A percentile compares a stretch with the other conserved stretches of the same genome.
phyloP scores from a whole-genome alignment of 30 jellyfish, hydroid and myxozoan species.

The Chrysaora quinquecirrha region DNA sequence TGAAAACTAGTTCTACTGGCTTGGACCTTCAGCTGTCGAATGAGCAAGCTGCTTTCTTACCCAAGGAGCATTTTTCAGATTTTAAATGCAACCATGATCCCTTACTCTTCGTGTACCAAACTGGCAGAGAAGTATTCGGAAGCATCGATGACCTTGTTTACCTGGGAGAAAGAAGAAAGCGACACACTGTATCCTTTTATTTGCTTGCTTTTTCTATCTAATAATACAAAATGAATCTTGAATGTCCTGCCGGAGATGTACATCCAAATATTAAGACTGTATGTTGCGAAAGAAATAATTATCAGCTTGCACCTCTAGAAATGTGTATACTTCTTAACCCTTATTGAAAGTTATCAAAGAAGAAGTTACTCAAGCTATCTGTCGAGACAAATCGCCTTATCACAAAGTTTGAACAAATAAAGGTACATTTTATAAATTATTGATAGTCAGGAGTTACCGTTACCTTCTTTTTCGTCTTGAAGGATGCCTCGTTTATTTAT shows the following conservation, averaged over 20 bases:
- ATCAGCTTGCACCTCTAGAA: too few relatives aligned
- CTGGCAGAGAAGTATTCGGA: slow-evolving; percentile 14
- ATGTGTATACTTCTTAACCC: too few relatives aligned
- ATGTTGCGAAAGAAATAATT: too few relatives aligned
- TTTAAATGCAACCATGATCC: slow-evolving; percentile 54
- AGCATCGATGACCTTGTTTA: slow-evolving; percentile 36
- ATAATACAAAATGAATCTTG: too few relatives aligned
- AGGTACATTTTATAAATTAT: too few relatives aligned
- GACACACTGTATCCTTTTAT: slow-evolving; percentile 81
- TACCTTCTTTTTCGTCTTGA: too few relatives aligned
- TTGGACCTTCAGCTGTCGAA: slow-evolving; percentile 19
- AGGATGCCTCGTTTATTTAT: too few relatives aligned
- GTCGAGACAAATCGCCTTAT: slow-evolving; percentile 26
- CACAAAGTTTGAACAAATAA: slow-evolving; percentile 29
- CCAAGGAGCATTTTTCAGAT: slow-evolving; percentile 68
- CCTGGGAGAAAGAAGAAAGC: slow-evolving; percentile 53
- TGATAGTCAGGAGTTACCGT: too few relatives aligned
- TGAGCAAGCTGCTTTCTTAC: slow-evolving; percentile 19
- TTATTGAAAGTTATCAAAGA: slow-evolving; percentile 62
- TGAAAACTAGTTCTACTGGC: slow-evolving; percentile 27
- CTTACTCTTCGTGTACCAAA: slow-evolving; percentile 27
- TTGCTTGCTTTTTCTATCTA: slow-evolving; percentile 43
- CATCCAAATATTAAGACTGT: too few relatives aligned
- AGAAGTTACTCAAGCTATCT: slow-evolving; percentile 11
- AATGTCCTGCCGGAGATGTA: too few relatives aligned